These are phyloP conservation scores for Takifugu bimaculatus DNA, from an alignment of 2,113 vertebrate species.

Conservation along the genomic window DNA sequence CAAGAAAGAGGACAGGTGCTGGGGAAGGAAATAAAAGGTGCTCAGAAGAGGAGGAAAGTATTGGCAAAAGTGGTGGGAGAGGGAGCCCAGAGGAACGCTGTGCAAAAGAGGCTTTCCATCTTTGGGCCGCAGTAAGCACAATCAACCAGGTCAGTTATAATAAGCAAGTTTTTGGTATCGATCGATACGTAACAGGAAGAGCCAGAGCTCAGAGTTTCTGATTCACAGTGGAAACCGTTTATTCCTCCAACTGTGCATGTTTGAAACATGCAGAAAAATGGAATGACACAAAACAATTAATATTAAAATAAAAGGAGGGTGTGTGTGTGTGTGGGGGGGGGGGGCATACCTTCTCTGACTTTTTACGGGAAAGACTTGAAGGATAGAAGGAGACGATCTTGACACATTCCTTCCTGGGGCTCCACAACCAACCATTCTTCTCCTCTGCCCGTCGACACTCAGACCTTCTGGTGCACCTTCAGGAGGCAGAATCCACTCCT, in stretches of 20 bases:
- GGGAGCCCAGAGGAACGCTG: conserved; percentile 9
- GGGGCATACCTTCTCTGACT: conserved; percentile 62
- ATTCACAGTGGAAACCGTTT: conserved; percentile 44
- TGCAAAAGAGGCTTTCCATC: conserved; percentile 38
- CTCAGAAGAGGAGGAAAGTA: conserved; percentile 26
- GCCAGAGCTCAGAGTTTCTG: conserved; percentile 18
- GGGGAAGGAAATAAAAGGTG: conserved; percentile 20
- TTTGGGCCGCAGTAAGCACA: conserved; percentile 31
- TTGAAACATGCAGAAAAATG: conserved; percentile 15
- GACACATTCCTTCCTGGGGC: conserved; percentile 80
- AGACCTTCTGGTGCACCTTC: conserved; percentile 83
- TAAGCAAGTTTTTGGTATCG: conserved; percentile 52
- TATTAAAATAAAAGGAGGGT: not conserved
- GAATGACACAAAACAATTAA: conserved; percentile 2
- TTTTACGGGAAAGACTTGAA: conserved; percentile 85
- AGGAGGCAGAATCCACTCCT: conserved; percentile 38
- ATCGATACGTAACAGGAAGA: conserved; percentile 57
- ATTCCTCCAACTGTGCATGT: conserved; percentile 33
- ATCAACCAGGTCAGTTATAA: conserved; percentile 51
- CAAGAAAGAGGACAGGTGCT: conserved; percentile 10
- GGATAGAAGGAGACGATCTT: conserved; percentile 80
- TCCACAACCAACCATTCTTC: conserved; percentile 90
- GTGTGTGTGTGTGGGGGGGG: not conserved
- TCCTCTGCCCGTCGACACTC: conserved; percentile 81
- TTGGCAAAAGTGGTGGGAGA: not conserved